phyloP scores from a whole-genome alignment of 2,888 invertebrate species.

The Hemithea aestivaria region DNA sequence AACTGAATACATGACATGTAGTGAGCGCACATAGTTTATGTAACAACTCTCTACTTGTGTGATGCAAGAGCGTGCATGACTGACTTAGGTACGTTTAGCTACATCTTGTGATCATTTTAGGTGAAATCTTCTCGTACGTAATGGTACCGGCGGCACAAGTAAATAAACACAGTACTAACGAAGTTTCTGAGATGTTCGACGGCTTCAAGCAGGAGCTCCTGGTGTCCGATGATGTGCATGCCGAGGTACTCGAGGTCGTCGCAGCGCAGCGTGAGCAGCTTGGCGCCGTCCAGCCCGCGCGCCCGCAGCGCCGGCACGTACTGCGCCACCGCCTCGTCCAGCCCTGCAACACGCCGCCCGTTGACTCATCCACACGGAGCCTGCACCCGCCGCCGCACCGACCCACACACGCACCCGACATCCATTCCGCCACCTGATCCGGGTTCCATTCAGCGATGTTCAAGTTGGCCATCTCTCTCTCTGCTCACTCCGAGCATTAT shows the following conservation, averaged over 20 bases:
- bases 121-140: no score
- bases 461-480: slow-evolving; percentile 61
- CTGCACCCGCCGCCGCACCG: slow-evolving; percentile 29
- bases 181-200: slow-evolving; percentile 94
- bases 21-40: neutral
- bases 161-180: slow-evolving; percentile 74
- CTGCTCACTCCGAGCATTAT: slow-evolving; percentile 42
- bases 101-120: no score
- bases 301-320: slow-evolving; percentile 90
- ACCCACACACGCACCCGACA: slow-evolving; percentile 82
- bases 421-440: slow-evolving; percentile 94
- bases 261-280: slow-evolving; percentile 89
- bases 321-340: slow-evolving; percentile 87
- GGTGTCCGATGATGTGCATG: slow-evolving; percentile 92
- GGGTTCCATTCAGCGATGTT: slow-evolving; percentile 92
- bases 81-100: neutral
- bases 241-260: slow-evolving; percentile 94
- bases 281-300: slow-evolving; percentile 89
- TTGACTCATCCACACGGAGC: neutral
- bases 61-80: slow-evolving; percentile 1
- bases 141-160: no score
- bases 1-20: no score
- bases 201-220: slow-evolving; percentile 95
- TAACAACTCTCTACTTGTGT: slow-evolving; percentile 2
- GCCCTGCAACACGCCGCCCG: slow-evolving; percentile 71